These are phyloP conservation scores for Periophthalmus magnuspinnatus DNA, from an alignment of 2,797 vertebrate species.

Conservation along the genomic window DNA sequence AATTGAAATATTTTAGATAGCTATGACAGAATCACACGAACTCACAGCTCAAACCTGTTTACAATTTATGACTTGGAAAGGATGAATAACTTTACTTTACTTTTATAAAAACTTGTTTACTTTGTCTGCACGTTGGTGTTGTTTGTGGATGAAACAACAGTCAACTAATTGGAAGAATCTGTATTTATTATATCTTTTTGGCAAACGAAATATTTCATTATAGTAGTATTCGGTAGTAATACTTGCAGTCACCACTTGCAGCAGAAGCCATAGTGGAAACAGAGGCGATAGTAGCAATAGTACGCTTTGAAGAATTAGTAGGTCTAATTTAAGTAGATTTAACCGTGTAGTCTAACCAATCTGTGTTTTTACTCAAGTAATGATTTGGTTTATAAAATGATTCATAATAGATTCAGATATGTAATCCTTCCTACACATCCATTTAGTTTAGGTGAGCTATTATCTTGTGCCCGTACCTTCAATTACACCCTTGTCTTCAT, in stretches of 20 bases:
- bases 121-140: too few species aligned
- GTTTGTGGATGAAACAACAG: too few species aligned
- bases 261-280: too few species aligned
- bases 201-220: neutral
- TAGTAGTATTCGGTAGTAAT: neutral
- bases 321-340: neutral
- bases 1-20: neutral
- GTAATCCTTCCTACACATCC: neutral
- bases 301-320: neutral
- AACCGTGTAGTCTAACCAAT: neutral
- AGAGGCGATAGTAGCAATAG: too few species aligned
- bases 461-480: neutral
- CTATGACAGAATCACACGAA: neutral
- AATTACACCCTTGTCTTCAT: slow-evolving; percentile 10
- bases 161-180: too few species aligned
- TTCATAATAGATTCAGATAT: neutral
- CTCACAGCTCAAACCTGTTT: neutral
- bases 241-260: neutral
- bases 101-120: too few species aligned
- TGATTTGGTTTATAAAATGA: neutral
- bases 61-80: neutral
- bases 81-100: too few species aligned
- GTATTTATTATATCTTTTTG: too few species aligned
- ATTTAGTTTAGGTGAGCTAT: neutral
- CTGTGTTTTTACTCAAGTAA: neutral